Conservation (phyloP, 1,140 invertebrate genomes). For the Zeugodacus cucurbitae region DNA sequence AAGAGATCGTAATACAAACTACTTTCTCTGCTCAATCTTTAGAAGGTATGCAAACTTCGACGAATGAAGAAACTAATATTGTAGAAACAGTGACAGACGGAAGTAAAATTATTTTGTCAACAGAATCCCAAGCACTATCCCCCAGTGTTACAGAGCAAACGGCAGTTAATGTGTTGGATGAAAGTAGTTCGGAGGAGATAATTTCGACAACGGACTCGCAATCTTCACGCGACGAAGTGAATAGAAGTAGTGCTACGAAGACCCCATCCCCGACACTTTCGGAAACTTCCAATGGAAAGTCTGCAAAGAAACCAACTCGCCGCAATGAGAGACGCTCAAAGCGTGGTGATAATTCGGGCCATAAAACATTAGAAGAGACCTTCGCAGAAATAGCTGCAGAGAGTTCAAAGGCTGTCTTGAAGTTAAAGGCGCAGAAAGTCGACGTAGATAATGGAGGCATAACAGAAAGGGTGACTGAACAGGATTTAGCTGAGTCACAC, state of each 20-base stretch:
- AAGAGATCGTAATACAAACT: background rate
- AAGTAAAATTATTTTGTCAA: too few relatives aligned
- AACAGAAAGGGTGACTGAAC: too few relatives aligned
- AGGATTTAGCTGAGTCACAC: too few relatives aligned
- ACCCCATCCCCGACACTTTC: background rate
- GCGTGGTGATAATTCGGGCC: background rate
- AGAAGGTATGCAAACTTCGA: background rate
- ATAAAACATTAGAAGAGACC: conserved; percentile 44
- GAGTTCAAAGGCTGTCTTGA: conserved; percentile 41
- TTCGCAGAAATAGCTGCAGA: conserved; percentile 43
- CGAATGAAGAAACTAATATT: too few relatives aligned
- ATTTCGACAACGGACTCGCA: background rate
- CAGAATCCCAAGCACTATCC: too few relatives aligned
- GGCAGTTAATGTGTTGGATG: background rate
- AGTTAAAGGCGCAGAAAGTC: background rate
- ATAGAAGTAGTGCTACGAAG: background rate
- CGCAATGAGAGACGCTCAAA: conserved; percentile 41
- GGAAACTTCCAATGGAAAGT: background rate
- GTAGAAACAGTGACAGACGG: too few relatives aligned
- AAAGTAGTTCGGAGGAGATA: background rate
- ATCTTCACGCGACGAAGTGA: background rate
- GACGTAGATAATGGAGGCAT: too few relatives aligned
- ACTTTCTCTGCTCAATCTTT: background rate
- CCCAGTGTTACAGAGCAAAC: background rate
- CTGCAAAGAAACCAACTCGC: conserved; percentile 7